Conservation (phyloP, 1,140 invertebrate species). For the Pogonomyrmex barbatus region DNA sequence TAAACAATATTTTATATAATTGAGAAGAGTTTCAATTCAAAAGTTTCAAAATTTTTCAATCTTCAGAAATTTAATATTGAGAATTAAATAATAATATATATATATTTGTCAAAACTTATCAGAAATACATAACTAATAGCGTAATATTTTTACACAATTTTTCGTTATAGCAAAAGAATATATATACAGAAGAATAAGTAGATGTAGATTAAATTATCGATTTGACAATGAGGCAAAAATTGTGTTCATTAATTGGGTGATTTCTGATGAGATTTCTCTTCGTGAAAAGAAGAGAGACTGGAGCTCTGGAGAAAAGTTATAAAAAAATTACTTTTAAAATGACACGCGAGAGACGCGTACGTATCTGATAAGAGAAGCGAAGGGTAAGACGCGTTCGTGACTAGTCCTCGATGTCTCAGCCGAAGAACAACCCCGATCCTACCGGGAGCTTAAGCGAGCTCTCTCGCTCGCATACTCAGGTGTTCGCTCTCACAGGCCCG, state of each 20-base stretch:
- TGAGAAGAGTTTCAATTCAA: neutral
- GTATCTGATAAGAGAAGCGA: neutral
- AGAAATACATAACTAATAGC: no score
- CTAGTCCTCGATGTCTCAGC: conserved; percentile 24
- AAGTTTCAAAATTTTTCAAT: neutral
- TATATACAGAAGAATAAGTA: neutral
- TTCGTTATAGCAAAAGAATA: neutral
- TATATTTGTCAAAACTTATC: no score
- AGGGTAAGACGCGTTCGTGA: conserved; percentile 14
- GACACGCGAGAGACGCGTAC: neutral
- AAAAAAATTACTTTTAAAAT: neutral
- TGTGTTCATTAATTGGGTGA: no score
- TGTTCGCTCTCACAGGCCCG: conserved; percentile 80
- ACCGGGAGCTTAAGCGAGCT: conserved; percentile 71
- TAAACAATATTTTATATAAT: neutral
- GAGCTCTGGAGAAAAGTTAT: neutral
- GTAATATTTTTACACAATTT: neutral
- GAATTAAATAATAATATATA: no score
- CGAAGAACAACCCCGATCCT: conserved; percentile 29
- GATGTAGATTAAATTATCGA: no score
- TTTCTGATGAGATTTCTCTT: neutral
- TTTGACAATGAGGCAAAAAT: no score
- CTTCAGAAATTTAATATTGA: no score
- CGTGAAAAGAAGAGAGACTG: neutral
- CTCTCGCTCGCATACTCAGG: conserved; percentile 80